Conservation (phyloP, 2,888 invertebrate species). For the Branchellion lobata region DNA sequence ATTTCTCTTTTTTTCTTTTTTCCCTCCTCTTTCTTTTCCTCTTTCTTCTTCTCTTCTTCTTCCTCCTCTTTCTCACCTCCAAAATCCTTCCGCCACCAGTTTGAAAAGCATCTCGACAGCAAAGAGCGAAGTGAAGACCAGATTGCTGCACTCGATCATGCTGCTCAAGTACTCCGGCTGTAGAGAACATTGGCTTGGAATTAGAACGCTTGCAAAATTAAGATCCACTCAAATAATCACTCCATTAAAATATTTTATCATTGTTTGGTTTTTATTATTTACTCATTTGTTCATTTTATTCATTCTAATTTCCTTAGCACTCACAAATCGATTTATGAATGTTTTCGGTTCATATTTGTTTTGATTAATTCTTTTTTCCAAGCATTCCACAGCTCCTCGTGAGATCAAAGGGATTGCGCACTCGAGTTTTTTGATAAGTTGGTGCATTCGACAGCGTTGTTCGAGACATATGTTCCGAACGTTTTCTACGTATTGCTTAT, state of each 20-base stretch:
- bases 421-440: too few species aligned
- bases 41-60: too few species aligned
- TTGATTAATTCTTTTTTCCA: too few species aligned
- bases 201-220: not conserved
- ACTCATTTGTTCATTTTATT: too few species aligned
- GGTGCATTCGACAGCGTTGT: too few species aligned
- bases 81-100: slow-evolving; percentile 89
- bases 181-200: slow-evolving; percentile 5
- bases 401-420: too few species aligned
- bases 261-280: too few species aligned
- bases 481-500: too few species aligned
- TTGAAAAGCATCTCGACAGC: slow-evolving; percentile 97
- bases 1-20: slow-evolving; percentile 32
- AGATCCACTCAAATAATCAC: not conserved
- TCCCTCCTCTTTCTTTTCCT: slow-evolving; percentile 1
- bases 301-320: too few species aligned
- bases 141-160: slow-evolving; percentile 92
- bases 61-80: not conserved
- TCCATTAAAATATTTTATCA: too few species aligned
- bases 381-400: too few species aligned
- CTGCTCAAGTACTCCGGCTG: slow-evolving; percentile 87
- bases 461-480: too few species aligned
- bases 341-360: not conserved
- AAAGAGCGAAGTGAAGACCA: slow-evolving; percentile 96
- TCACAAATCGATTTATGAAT: not conserved